Evolutionary conservation across 2,888 invertebrate species (phyloP), one percentile per base, ranked within the genome.

Genomic region (Dorcus hopei): DNA sequence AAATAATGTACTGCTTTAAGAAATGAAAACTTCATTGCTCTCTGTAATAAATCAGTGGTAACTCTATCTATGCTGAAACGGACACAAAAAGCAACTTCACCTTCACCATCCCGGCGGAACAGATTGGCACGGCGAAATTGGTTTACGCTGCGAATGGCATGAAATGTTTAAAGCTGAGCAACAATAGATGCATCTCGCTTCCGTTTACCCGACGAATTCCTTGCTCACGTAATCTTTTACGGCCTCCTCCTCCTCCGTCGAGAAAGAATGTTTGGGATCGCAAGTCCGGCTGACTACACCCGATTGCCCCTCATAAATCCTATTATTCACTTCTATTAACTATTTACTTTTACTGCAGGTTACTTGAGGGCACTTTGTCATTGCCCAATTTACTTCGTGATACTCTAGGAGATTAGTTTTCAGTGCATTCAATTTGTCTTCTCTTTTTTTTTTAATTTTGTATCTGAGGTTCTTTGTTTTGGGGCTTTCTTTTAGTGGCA

Each of bases 271-370:
- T 33, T 33, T 33, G 26, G 26, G 26, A 33, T 33, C 26, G 6
- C 26, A 33, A 33, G 6, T 71, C 68, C 63, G 68, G 60, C 65
- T 64, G 64, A 68, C 65, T 61, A 68, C 68, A 68, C 58, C 65
- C 67, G 68, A 72, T 72, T 66, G 70, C 68, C 67, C 67, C 69
- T 66, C 70, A 71, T 74, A 73, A 74, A 74, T 74, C 69, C 68
- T 66, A 67, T 69, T 68, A 70, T 69, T 70, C 70, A 68, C 67
- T 70, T 64, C 65, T 70, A 71, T 73, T 73, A 72, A 70, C 68
- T 71, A 72, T 71, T 72, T 70, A 72, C 68, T 70, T 68, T 72
- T 66, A 71, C 70, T 71, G 68, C 68, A 59, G 68, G 66, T 68
- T 68, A 69, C 64, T 65, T 66, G 61, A 59, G 63, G 66, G 64